phyloP scores from a whole-genome alignment of 2,113 vertebrate species.

The Aplodontia rufa region DNA sequence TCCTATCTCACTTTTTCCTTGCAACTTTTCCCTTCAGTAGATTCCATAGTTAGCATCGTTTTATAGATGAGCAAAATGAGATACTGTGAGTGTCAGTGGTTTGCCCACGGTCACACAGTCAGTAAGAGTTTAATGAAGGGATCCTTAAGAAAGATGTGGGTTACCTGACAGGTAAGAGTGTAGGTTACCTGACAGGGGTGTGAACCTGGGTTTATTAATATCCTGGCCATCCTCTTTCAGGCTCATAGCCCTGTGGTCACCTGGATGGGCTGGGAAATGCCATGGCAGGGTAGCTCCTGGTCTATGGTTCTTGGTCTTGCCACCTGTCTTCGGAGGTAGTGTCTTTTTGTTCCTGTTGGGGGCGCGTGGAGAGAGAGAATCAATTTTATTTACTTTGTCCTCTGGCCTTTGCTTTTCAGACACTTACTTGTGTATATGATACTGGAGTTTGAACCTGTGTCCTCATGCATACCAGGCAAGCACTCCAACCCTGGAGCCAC shows the following conservation, averaged over 20 bases:
- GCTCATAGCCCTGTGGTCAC: not conserved
- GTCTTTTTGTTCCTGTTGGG: no score
- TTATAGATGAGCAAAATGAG: not conserved
- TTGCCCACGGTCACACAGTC: not conserved
- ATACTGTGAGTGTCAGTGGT: not conserved
- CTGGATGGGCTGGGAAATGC: not conserved
- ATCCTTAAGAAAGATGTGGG: not conserved
- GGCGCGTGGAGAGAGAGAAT: no score
- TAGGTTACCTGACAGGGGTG: not conserved
- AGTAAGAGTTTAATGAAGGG: not conserved
- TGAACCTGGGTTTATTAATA: not conserved
- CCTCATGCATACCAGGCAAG: no score
- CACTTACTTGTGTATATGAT: no score
- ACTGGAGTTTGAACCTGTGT: no score
- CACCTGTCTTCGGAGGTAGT: not conserved
- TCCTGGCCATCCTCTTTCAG: not conserved
- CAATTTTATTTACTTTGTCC: no score
- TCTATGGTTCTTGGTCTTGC: not conserved
- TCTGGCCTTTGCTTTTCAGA: no score
- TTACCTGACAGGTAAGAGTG: not conserved
- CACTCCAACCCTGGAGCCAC: no score
- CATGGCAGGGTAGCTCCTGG: not conserved
- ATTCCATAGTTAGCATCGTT: not conserved
- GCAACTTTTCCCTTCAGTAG: not conserved
- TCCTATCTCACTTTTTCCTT: not conserved